These are phyloP conservation scores for Betta splendens DNA, from an alignment of 2,797 vertebrate species.

Conservation along the genomic window DNA sequence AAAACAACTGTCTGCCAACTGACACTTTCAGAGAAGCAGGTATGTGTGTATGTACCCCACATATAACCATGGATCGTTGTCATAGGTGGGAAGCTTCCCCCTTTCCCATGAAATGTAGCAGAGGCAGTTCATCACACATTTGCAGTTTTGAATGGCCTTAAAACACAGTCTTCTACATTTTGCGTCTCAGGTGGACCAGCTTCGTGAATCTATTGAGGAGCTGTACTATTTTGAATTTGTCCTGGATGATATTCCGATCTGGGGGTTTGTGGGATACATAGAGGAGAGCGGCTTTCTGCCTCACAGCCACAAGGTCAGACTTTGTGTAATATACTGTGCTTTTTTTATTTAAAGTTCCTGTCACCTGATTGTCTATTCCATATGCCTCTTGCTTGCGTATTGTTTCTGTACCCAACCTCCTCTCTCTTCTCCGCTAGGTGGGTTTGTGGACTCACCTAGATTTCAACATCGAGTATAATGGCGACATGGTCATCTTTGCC, in stretches of 20 bases:
- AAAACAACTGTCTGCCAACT: conserved; percentile 85
- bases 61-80: neutral
- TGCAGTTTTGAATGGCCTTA: neutral
- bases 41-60: conserved; percentile 39
- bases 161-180: neutral
- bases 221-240: conserved; percentile 96
- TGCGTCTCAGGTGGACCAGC: conserved; percentile 85
- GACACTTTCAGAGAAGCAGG: conserved; percentile 84
- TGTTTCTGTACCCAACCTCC: too few relatives aligned
- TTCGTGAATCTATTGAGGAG: conserved; percentile 91
- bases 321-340: neutral
- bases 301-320: conserved; percentile 89
- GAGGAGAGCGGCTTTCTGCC: conserved; percentile 94
- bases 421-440: conserved; percentile 68
- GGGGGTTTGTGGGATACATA: conserved; percentile 94
- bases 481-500: conserved; percentile 88
- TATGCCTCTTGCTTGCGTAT: neutral
- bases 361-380: too few relatives aligned
- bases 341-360: too few relatives aligned
- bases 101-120: too few relatives aligned
- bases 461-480: conserved; percentile 93
- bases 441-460: conserved; percentile 93
- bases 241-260: conserved; percentile 91
- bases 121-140: neutral
- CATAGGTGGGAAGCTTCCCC: neutral